These are phyloP conservation scores for Xylocampa areola DNA, from an alignment of 2,888 invertebrate genomes.

Conservation along the genomic window DNA sequence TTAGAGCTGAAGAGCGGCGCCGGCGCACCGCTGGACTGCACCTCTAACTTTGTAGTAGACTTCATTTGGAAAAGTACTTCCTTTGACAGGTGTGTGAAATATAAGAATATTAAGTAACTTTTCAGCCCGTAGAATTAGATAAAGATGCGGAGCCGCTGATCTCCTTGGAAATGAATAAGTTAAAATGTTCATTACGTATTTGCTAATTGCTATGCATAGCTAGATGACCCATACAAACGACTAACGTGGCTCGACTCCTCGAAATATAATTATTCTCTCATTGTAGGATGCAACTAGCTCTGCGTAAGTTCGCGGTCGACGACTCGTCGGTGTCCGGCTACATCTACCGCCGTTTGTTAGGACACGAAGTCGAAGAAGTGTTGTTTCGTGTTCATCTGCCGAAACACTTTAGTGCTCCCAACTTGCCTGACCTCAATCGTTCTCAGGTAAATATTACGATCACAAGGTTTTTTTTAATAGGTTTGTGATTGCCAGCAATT, in stretches of 20 bases:
- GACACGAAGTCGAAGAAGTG: constrained; percentile 98
- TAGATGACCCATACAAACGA: background rate
- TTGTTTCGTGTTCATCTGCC: constrained; percentile 97
- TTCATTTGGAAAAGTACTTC: constrained; percentile 99
- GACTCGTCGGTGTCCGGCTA: constrained; percentile 99
- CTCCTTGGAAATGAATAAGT: no score
- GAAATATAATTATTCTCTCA: background rate
- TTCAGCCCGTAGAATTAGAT: no score
- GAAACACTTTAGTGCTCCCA: constrained; percentile 99
- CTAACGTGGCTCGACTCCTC: background rate
- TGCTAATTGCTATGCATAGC: no score
- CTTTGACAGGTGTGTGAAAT: constrained; percentile 94
- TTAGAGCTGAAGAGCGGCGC: constrained; percentile 97
- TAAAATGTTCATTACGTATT: no score
- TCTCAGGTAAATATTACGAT: constrained; percentile 92
- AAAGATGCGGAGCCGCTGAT: no score
- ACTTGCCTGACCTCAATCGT: constrained; percentile 98
- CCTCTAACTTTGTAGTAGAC: constrained; percentile 98
- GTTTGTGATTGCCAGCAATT: background rate
- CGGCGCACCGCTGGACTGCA: constrained; percentile 97
- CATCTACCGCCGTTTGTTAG: constrained; percentile 98
- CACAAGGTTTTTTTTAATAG: no score
- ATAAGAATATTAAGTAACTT: no score
- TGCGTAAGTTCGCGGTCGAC: constrained; percentile 98
- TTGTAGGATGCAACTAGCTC: constrained; percentile 97